These are phyloP conservation scores for Marasmarcha lunaedactyla DNA, from an alignment of 2,888 invertebrate genomes.

Conservation along the genomic window DNA sequence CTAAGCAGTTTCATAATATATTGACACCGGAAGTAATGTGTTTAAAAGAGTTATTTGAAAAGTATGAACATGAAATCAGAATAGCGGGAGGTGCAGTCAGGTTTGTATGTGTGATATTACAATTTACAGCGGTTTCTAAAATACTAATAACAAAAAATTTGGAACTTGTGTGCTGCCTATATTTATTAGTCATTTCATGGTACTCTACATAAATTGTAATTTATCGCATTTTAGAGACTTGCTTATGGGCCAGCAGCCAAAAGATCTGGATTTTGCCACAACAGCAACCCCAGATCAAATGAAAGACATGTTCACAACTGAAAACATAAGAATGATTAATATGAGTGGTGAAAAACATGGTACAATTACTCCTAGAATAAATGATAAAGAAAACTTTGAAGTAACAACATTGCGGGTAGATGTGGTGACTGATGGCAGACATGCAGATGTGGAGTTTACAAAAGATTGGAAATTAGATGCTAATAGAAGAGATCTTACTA, in stretches of 20 bases:
- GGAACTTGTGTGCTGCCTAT: too few relatives aligned
- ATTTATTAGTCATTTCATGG: too few relatives aligned
- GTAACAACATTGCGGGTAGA: constrained; percentile 95
- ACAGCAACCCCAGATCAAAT: constrained; percentile 96
- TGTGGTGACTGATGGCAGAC: constrained; percentile 91
- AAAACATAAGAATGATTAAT: constrained; percentile 92
- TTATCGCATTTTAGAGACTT: constrained; percentile 81
- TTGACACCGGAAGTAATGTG: constrained; percentile 84
- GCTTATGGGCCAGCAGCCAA: constrained; percentile 81
- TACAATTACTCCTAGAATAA: constrained; percentile 94
- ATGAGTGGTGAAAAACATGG: constrained; percentile 93
- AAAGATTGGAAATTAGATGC: constrained; percentile 95
- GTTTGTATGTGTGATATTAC: too few relatives aligned
- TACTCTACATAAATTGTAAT: too few relatives aligned
- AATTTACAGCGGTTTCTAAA: constrained; percentile 4
- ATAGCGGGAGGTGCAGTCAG: constrained; percentile 98
- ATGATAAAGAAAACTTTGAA: constrained; percentile 95
- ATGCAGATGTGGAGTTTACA: constrained; percentile 95
- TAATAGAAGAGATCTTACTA: constrained; percentile 93
- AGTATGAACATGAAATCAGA: constrained; percentile 86
- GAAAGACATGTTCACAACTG: constrained; percentile 90
- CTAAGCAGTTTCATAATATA: constrained; percentile 79
- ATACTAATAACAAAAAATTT: constrained; percentile 1
- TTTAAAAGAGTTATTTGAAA: constrained; percentile 81
- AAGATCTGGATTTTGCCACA: constrained; percentile 98